These are phyloP conservation scores for Limnephilus marmoratus DNA, from an alignment of 2,888 invertebrate species.

Conservation along the genomic window DNA sequence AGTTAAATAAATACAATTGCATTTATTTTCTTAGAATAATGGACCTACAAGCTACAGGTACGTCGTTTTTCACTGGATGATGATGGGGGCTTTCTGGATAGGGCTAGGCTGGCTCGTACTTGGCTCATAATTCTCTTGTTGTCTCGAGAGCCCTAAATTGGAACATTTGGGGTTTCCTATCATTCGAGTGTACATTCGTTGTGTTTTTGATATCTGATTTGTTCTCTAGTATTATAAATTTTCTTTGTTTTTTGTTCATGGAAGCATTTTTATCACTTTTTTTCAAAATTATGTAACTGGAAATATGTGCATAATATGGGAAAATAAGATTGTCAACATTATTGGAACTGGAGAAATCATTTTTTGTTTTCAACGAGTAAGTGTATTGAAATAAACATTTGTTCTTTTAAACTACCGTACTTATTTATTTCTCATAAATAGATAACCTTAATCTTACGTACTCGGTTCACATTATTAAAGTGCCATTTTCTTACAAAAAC, in stretches of 20 bases:
- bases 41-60: background rate
- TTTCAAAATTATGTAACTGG: background rate
- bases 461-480: background rate
- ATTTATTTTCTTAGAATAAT: background rate
- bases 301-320: background rate
- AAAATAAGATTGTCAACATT: background rate
- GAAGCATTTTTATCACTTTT: too few species aligned
- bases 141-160: background rate
- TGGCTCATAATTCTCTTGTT: background rate
- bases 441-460: background rate
- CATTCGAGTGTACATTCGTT: background rate
- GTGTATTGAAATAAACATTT: background rate
- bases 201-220: background rate
- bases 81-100: background rate
- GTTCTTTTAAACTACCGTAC: background rate
- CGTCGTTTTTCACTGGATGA: background rate
- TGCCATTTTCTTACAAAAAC: background rate
- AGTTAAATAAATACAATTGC: background rate
- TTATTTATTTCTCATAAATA: background rate
- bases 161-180: background rate
- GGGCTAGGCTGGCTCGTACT: background rate
- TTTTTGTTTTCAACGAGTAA: background rate
- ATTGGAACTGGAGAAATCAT: background rate
- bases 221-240: too few species aligned
- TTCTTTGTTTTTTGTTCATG: too few species aligned